A percentile compares a stretch with the other conserved stretches of the same genome.
phyloP scores from a whole-genome alignment of 2,797 vertebrate species.

The Phrynocephalus guinanensis region DNA sequence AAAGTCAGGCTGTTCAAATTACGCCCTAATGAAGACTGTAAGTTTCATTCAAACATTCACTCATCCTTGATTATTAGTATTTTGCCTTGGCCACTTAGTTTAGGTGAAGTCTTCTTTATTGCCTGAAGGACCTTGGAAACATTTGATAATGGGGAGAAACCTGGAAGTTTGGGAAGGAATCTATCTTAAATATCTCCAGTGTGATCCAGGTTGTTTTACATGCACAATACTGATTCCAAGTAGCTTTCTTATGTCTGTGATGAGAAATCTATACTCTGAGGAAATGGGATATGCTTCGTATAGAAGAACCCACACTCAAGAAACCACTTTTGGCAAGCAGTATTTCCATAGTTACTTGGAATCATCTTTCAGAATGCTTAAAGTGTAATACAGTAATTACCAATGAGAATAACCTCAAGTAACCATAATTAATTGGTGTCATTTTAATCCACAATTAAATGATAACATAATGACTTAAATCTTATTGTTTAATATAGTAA shows the following conservation, averaged over 20 bases:
- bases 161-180: not conserved
- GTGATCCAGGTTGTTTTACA: not conserved
- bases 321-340: not conserved
- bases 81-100: not conserved
- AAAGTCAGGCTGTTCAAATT: constrained; percentile 30
- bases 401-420: constrained; percentile 55
- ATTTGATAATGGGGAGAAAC: rapidly evolving
- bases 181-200: not conserved
- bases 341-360: constrained; percentile 22
- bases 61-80: rapidly evolving
- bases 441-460: constrained; percentile 51
- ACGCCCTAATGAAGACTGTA: not conserved
- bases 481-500: constrained; percentile 19
- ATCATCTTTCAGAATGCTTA: constrained; percentile 48
- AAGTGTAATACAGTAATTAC: constrained; percentile 22
- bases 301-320: not conserved
- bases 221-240: not conserved
- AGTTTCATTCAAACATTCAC: not conserved
- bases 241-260: constrained; percentile 4
- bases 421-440: constrained; percentile 54
- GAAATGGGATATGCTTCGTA: constrained; percentile 21
- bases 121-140: not conserved
- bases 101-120: constrained; percentile 3
- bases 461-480: constrained; percentile 52
- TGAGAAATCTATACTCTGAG: constrained; percentile 8